Conservation (phyloP, 2,797 vertebrate genomes). For the Gastrophryne carolinensis region DNA sequence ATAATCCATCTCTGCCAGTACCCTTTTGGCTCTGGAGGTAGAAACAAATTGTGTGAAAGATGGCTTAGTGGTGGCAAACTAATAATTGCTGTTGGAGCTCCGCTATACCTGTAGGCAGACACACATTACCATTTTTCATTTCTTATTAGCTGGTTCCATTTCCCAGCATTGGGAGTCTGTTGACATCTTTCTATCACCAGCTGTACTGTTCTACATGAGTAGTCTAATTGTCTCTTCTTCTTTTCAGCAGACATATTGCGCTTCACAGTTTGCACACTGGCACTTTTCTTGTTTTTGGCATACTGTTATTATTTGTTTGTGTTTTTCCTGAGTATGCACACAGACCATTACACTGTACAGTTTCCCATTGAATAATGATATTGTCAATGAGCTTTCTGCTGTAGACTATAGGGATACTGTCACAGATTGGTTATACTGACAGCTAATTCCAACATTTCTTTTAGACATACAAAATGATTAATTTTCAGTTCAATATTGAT, state of each 20-base stretch:
- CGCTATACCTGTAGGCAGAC: background rate
- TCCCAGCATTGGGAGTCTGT: background rate
- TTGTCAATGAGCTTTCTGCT: background rate
- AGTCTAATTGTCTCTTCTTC: background rate
- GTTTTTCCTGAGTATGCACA: too few relatives aligned
- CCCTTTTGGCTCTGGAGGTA: background rate
- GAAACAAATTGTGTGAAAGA: background rate
- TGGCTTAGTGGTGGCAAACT: background rate
- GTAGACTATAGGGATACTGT: background rate
- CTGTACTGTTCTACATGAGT: background rate
- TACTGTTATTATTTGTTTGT: background rate
- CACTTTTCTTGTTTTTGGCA: background rate
- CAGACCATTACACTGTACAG: background rate
- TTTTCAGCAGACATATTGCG: background rate
- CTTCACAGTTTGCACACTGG: background rate
- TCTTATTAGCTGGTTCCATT: background rate
- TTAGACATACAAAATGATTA: background rate
- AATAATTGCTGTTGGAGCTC: background rate
- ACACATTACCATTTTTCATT: background rate
- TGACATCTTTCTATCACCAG: background rate
- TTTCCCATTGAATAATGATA: background rate
- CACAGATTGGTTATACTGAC: background rate
- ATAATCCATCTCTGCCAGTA: too few relatives aligned
- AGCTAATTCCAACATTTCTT: background rate
- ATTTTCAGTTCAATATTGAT: too few relatives aligned